Base-by-base conservation (phyloP, 2,888 invertebrate species). In the Drosophila monieri region DNA sequence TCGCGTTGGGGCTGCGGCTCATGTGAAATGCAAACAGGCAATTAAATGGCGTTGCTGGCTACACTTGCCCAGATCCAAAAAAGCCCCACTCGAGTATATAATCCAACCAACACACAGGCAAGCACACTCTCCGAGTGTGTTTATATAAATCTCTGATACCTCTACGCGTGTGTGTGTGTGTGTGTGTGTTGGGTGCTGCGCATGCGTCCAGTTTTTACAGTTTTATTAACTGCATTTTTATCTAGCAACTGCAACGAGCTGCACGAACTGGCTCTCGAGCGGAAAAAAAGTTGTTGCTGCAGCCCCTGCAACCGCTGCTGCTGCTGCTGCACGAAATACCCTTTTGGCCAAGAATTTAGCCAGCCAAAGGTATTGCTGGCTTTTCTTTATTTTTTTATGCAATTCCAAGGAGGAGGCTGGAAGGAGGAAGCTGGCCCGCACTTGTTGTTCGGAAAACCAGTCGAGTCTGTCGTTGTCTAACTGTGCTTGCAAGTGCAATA, bases 121-220 rank as follows among this genome's bases (percentile, higher is more conserved):
- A 8, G 10, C 10, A 43, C 30, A 35, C 35, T 35, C 35, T 35
- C 35, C 1, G 15, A 8, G 14, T 47, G 25, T 37, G 18, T 58
- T 47, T 58, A 30, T 66, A 59, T 67, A 56, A 23, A 44, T 46
- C 52, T 64, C 39, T 61, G 48, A 62, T 53, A 44, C 69, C 35
- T 53, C 46, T 49, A 15, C 41, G 48, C 46, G 10, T 39, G 39
- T 52, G 21, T 56, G 32, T 65, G 27, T 60, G 41, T 69, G 39
- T 23, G 18, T n/a, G 21, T 21, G 21, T 66, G 15, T 43, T 73
- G 74, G 78, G 76, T 77, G 76, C 64, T 85, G 88, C 87, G 89
- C 89, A 89, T 89, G 90, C 90, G 89, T 89, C 90, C 90, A 90
- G 89, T 89, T 89, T 89, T 89, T 89, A 89, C 89, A 89, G 90